Conservation (phyloP, 2,113 vertebrate species). For the Dipodomys merriami region DNA sequence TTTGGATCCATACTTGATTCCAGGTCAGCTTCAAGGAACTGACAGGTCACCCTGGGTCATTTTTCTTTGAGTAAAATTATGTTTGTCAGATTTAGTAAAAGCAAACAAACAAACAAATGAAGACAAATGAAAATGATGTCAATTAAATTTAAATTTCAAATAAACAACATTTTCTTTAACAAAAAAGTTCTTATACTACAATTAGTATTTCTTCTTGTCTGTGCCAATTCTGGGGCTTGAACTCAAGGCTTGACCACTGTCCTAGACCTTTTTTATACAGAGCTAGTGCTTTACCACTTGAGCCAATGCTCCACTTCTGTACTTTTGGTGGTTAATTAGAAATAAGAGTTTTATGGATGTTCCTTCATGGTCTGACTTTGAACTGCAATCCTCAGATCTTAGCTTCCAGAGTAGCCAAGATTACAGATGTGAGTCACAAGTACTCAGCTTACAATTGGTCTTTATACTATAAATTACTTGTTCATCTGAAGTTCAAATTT, state of each 20-base stretch:
- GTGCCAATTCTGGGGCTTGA: too few relatives aligned
- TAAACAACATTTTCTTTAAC: not conserved
- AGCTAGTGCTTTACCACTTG: too few relatives aligned
- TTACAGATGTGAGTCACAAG: too few relatives aligned
- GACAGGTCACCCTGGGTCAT: not conserved
- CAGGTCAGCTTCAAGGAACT: not conserved
- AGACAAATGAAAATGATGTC: not conserved
- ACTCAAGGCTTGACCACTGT: too few relatives aligned
- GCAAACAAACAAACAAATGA: not conserved
- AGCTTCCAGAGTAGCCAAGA: too few relatives aligned
- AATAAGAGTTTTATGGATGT: too few relatives aligned
- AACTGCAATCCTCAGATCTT: too few relatives aligned
- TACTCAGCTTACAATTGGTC: not conserved
- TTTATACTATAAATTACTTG: not conserved
- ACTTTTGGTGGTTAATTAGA: too few relatives aligned
- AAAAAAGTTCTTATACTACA: not conserved
- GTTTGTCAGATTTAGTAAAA: not conserved
- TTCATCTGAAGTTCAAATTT: slow-evolving; percentile 52
- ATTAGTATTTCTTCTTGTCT: not conserved
- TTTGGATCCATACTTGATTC: slow-evolving; percentile 49
- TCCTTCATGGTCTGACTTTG: too few relatives aligned
- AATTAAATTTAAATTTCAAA: slow-evolving; percentile 32
- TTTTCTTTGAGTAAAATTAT: not conserved
- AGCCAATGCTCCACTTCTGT: too few relatives aligned
- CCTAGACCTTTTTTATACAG: too few relatives aligned